A percentile compares a stretch with the other conserved stretches of the same genome.
Conservation (phyloP, 2,888 invertebrate genomes). For the Polyommatus iphigenia region DNA sequence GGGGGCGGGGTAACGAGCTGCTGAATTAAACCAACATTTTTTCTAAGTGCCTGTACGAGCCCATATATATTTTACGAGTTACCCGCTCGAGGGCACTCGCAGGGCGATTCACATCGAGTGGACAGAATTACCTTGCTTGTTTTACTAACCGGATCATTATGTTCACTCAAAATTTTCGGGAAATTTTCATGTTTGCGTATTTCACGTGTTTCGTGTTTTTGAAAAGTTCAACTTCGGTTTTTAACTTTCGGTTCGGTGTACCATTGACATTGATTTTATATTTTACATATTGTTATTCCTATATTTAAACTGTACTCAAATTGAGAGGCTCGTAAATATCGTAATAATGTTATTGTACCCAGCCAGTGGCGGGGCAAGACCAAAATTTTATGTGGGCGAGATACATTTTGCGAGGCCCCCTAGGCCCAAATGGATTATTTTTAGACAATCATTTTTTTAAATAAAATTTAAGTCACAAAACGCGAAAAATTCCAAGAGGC, state of each 20-base stretch:
- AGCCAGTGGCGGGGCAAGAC: no score
- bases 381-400: no score
- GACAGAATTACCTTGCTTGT: conserved; percentile 68
- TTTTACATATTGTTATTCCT: no score
- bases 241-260: neutral
- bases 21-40: conserved; percentile 77
- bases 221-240: neutral
- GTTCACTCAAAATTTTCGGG: conserved; percentile 37
- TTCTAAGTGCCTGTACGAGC: conserved; percentile 75
- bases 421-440: no score
- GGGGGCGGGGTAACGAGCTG: conserved; percentile 61
- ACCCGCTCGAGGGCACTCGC: conserved; percentile 66
- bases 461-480: no score
- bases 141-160: conserved; percentile 55
- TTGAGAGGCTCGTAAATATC: neutral
- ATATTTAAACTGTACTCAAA: neutral
- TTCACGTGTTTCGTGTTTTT: no score
- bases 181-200: neutral
- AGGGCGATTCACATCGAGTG: conserved; percentile 65
- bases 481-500: no score
- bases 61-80: conserved; percentile 76
- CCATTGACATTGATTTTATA: neutral
- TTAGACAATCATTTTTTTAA: no score
- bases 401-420: no score
- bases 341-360: neutral